Evolutionary conservation across 2,888 invertebrate genomes (phyloP).

Genomic region (Conomelus anceps): DNA sequence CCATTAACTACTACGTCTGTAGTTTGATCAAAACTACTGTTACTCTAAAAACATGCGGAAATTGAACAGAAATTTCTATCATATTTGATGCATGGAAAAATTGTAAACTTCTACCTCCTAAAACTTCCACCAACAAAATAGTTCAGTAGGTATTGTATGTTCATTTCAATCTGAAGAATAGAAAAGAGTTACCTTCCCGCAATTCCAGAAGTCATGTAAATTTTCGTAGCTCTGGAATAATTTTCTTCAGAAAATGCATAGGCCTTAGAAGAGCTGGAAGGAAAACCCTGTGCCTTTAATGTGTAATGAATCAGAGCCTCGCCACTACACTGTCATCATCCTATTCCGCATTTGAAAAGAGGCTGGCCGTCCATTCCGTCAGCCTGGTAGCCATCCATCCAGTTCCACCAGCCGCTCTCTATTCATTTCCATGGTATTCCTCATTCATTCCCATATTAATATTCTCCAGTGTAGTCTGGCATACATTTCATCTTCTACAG

Average conservation of each 20-base stretch:
- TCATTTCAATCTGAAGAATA: background rate
- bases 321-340: background rate
- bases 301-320: background rate
- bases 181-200: background rate
- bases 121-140: too few species aligned
- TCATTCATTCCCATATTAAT: background rate
- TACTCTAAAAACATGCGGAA: too few species aligned
- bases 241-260: background rate
- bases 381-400: background rate
- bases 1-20: too few species aligned
- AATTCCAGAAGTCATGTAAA: background rate
- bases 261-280: background rate
- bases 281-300: background rate
- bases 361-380: background rate
- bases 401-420: background rate
- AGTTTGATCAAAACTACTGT: too few species aligned
- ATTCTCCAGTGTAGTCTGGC: background rate
- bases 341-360: background rate
- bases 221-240: background rate
- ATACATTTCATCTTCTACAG: background rate
- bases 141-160: too few species aligned
- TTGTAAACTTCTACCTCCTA: too few species aligned
- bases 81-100: too few species aligned
- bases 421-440: background rate
- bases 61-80: too few species aligned